These are phyloP conservation scores for Siniperca undulata DNA, from an alignment of 2,797 vertebrate genomes.

Conservation along the genomic window DNA sequence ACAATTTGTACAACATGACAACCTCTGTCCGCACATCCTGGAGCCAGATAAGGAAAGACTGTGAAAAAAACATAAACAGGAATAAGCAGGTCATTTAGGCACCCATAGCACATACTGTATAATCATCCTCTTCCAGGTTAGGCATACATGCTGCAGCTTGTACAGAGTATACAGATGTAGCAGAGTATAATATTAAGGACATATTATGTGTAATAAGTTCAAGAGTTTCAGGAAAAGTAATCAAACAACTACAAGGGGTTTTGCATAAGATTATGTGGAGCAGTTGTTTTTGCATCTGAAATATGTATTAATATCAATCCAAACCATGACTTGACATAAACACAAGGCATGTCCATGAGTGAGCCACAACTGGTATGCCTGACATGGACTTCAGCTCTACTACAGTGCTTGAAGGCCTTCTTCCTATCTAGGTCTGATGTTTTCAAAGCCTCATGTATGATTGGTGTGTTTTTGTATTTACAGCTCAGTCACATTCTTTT, in stretches of 20 bases:
- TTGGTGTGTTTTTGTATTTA: background rate
- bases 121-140: background rate
- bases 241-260: background rate
- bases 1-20: background rate
- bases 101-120: background rate
- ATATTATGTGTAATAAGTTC: background rate
- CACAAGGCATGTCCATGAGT: background rate
- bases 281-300: background rate
- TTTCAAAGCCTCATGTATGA: conserved; percentile 4
- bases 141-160: background rate
- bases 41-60: background rate
- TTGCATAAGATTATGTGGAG: background rate
- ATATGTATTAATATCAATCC: too few species aligned
- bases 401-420: background rate
- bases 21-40: background rate
- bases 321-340: conserved; percentile 2
- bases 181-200: background rate
- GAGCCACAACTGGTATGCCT: background rate
- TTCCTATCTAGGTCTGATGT: background rate
- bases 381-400: background rate
- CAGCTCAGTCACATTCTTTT: conserved; percentile 16
- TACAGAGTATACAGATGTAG: background rate
- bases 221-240: background rate
- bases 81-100: background rate
- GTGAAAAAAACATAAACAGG: background rate